A percentile compares a stretch with the other conserved stretches of the same genome.
Evolutionary conservation across 2,797 vertebrate genomes (phyloP).

Genomic region (Todus mexicanus): DNA sequence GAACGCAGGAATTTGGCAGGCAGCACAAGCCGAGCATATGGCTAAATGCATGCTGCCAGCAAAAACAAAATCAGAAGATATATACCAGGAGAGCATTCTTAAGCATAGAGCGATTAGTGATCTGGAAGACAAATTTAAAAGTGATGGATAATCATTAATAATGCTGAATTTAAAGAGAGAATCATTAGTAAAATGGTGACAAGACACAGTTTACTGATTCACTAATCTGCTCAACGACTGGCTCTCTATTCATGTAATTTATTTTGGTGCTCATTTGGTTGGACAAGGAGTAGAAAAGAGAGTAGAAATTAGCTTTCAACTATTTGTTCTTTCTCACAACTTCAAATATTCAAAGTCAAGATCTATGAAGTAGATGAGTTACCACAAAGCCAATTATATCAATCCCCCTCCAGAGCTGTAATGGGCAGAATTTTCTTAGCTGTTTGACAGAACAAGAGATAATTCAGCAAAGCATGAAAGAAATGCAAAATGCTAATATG

Average conservation of each 20-base stretch:
- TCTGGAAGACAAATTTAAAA: slow-evolving; percentile 9
- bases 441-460: slow-evolving; percentile 25
- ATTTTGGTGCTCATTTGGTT: slow-evolving; percentile 25
- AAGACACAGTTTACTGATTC: neutral
- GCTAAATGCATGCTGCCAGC: slow-evolving; percentile 62
- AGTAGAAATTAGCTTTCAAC: slow-evolving; percentile 16
- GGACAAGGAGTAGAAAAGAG: neutral
- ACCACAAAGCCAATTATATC: slow-evolving; percentile 27
- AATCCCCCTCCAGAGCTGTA: neutral
- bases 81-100: slow-evolving; percentile 1
- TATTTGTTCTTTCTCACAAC: neutral
- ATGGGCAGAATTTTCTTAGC: slow-evolving; percentile 17
- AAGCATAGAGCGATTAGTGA: neutral
- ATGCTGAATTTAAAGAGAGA: slow-evolving; percentile 11
- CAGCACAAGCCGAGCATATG: slow-evolving; percentile 57
- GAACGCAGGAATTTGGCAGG: slow-evolving; percentile 64
- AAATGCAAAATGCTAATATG: slow-evolving; percentile 12
- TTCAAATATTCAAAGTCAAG: slow-evolving; percentile 28
- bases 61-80: slow-evolving; percentile 62
- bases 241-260: neutral
- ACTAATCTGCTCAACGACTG: neutral
- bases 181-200: slow-evolving; percentile 20
- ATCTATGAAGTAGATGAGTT: slow-evolving; percentile 19
- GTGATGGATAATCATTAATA: slow-evolving; percentile 35
- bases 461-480: slow-evolving; percentile 44